Conservation (phyloP, 2,113 vertebrate species). For the Phoxinus phoxinus region DNA sequence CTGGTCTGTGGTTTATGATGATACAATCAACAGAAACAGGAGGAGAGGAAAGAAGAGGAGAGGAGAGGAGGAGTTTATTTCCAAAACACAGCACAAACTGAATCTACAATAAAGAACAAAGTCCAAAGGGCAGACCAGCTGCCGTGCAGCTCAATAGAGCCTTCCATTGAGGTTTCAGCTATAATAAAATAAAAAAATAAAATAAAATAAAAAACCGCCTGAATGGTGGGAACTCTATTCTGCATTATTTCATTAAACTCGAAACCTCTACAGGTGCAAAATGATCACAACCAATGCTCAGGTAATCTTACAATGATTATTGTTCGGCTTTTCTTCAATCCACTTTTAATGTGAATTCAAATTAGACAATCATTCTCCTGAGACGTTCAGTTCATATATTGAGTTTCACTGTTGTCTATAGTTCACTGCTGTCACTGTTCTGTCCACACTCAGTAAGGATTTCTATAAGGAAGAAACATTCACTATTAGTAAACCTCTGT, state of each 20-base stretch:
- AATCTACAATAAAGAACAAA: not conserved
- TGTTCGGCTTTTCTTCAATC: too few species aligned
- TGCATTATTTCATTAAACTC: not conserved
- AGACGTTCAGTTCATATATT: too few species aligned
- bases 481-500: not conserved
- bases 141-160: not conserved
- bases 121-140: not conserved
- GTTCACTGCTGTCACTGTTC: not conserved
- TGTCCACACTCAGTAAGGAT: not conserved
- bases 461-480: not conserved
- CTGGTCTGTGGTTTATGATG: too few species aligned
- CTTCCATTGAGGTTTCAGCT: not conserved
- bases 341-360: too few species aligned
- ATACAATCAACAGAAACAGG: not conserved
- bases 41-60: too few species aligned
- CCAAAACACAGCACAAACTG: not conserved
- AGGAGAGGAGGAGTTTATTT: too few species aligned
- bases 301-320: not conserved
- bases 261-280: too few species aligned
- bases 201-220: too few species aligned
- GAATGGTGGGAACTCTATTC: too few species aligned
- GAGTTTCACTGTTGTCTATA: too few species aligned
- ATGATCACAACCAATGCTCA: not conserved
- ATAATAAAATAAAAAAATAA: too few species aligned
- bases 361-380: too few species aligned